phyloP scores from a whole-genome alignment of 2,888 invertebrate species.

The Synanthedon myopaeformis region DNA sequence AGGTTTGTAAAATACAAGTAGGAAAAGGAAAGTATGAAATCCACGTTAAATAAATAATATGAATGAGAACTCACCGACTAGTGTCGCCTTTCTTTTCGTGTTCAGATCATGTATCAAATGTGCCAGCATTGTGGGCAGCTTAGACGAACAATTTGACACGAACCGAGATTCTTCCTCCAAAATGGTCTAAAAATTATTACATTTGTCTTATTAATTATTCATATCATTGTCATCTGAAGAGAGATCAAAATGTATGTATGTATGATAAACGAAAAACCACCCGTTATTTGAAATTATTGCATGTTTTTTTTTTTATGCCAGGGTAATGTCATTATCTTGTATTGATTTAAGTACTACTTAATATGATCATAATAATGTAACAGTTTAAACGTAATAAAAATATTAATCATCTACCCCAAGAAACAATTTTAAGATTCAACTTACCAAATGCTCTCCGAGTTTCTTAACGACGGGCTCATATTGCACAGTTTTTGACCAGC shows the following conservation, averaged over 20 bases:
- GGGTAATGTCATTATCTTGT: too few relatives aligned
- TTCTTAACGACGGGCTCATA: conserved; percentile 96
- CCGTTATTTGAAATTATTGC: too few relatives aligned
- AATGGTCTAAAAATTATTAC: conserved; percentile 66
- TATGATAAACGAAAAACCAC: too few relatives aligned
- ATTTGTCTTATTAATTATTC: too few relatives aligned
- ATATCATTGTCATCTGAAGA: too few relatives aligned
- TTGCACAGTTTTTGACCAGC: conserved; percentile 88
- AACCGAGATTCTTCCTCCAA: conserved; percentile 90
- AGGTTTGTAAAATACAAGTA: conserved; percentile 7
- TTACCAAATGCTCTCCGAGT: conserved; percentile 89
- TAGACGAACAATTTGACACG: conserved; percentile 79
- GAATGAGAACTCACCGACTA: conserved; percentile 68
- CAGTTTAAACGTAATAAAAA: too few relatives aligned
- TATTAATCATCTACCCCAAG: too few relatives aligned
- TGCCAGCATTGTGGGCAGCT: conserved; percentile 80
- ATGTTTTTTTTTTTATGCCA: too few relatives aligned
- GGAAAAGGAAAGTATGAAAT: conserved; percentile 1
- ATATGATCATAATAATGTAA: too few relatives aligned
- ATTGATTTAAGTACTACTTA: too few relatives aligned
- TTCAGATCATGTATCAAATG: conserved; percentile 87
- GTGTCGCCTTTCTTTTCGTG: conserved; percentile 80
- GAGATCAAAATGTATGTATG: too few relatives aligned
- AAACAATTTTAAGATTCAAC: conserved; percentile 9
- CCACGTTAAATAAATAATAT: not conserved